Evolutionary conservation across 2,888 invertebrate species (phyloP), one percentile per base, ranked within the genome.

Genomic region (Loripinus fragilis): DNA sequence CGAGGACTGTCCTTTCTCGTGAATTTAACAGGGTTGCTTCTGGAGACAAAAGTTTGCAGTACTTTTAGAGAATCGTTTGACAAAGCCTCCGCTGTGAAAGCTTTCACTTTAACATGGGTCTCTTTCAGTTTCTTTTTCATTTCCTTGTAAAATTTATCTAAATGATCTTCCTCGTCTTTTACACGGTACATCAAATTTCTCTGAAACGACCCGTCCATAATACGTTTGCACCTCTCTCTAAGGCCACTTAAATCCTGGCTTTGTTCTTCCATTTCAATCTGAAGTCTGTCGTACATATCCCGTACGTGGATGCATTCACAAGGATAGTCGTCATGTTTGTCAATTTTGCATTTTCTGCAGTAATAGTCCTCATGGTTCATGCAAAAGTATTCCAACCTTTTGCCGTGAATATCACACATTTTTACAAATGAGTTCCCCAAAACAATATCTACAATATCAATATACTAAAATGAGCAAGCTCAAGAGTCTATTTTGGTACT

Each of bases 61-160:
- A 80, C 72, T 35, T 78, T 69, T 41, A 71, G 41, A 5, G 71
- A 64, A 48, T 76, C 78, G 10, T 70, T 69, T 10, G 83, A 80
- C 25, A 83, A 65, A n/a, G 80, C 76, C 20, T 83, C 82, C 10
- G 82, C 55, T 17, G 83, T 78, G 69, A 83, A 83, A 7, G 83
- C 78, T 67, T 74, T 78, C 7, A 83, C 77, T 48, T 76, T 76
- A 35, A 67, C 48, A 23, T 78, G 80, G 0, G 83, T 80, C 28
- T 80, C 76, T 55, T 80, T 80, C 7, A 83, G 70, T 30, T 76
- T 83, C 38, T 55, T 76, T 35, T 83, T 83, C 78, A 83, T 83
- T 23, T 78, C 80, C 41, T 71, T 78, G 33, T 80, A 78, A 28
- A 80, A 83, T 48, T 69, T 74, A 48, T 83, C 83, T 10, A 83